phyloP scores from a whole-genome alignment of 2,888 invertebrate species.

The Stramonita haemastoma region DNA sequence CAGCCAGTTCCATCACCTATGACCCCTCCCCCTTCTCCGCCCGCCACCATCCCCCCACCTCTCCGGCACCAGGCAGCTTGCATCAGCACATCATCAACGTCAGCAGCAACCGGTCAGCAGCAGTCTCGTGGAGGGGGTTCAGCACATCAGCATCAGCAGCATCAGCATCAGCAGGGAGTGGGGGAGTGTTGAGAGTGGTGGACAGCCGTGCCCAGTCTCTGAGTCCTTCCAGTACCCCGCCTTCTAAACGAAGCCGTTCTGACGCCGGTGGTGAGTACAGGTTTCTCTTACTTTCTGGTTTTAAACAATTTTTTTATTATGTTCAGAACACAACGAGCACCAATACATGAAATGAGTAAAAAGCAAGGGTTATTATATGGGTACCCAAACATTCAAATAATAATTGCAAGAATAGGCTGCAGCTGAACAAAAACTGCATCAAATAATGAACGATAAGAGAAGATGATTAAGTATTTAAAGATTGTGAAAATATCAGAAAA shows the following conservation, averaged over 20 bases:
- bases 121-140: neutral
- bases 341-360: too few species aligned
- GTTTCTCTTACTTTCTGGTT: too few species aligned
- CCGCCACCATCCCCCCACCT: neutral
- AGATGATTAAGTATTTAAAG: too few species aligned
- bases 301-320: too few species aligned
- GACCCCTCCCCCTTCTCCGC: conserved; percentile 10
- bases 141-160: neutral
- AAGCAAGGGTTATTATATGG: too few species aligned
- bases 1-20: conserved; percentile 39
- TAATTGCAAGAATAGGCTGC: too few species aligned
- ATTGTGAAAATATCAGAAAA: too few species aligned
- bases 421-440: too few species aligned
- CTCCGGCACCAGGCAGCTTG: neutral
- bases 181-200: neutral
- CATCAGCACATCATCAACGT: neutral
- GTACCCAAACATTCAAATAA: too few species aligned
- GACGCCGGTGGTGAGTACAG: conserved; percentile 38
- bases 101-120: neutral
- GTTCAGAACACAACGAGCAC: too few species aligned
- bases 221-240: conserved; percentile 12
- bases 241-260: conserved; percentile 13
- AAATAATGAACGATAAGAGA: too few species aligned
- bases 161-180: neutral
- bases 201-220: conserved; percentile 3